Percentiles rank a stretch among this genome's conserved stretches.
Evolutionary conservation across 2,797 vertebrate species (phyloP).

Genomic region (Crenichthys baileyi): DNA sequence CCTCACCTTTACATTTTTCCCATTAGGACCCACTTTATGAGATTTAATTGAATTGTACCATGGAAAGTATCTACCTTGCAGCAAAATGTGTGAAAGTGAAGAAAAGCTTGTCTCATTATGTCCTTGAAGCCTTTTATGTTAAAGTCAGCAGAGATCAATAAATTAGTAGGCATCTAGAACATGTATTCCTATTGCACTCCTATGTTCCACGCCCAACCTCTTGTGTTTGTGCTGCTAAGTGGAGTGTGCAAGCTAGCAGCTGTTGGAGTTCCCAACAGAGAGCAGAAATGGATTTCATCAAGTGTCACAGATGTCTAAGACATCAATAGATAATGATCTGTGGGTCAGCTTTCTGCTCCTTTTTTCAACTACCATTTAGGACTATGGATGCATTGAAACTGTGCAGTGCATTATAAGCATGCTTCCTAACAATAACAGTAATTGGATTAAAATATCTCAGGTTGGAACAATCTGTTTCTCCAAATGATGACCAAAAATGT

Average conservation of each 20-base stretch:
- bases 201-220: constrained; percentile 19
- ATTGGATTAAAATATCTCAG: neutral
- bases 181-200: constrained; percentile 51
- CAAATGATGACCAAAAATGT: neutral
- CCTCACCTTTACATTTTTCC: constrained; percentile 39
- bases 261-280: constrained; percentile 72
- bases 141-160: constrained; percentile 73
- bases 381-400: neutral
- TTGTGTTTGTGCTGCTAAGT: constrained; percentile 41
- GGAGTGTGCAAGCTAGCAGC: constrained; percentile 67
- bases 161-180: constrained; percentile 38
- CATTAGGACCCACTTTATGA: constrained; percentile 43
- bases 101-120: constrained; percentile 29
- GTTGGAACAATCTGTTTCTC: neutral
- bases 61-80: constrained; percentile 33
- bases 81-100: constrained; percentile 40
- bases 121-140: constrained; percentile 51
- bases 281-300: constrained; percentile 49
- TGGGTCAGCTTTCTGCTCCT: constrained; percentile 22
- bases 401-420: neutral
- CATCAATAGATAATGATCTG: constrained; percentile 61
- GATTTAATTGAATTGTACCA: constrained; percentile 53
- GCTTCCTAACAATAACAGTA: neutral
- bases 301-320: constrained; percentile 38
- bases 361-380: constrained; percentile 27